phyloP scores from a whole-genome alignment of 2,113 vertebrate genomes.

The Brachypteracias leptosomus region DNA sequence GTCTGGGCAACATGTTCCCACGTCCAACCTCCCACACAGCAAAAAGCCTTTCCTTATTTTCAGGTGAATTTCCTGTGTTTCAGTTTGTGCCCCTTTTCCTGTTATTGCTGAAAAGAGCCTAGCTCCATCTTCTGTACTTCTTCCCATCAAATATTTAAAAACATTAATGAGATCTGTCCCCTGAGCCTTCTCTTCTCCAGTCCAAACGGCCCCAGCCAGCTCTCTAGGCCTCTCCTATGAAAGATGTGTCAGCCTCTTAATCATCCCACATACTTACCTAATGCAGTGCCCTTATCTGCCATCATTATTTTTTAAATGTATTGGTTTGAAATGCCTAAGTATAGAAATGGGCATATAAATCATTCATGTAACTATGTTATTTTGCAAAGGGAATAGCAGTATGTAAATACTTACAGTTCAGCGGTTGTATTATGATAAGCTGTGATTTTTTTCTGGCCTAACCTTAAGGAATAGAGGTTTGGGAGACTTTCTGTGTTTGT shows the following conservation, averaged over 20 bases:
- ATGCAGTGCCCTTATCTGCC: neutral
- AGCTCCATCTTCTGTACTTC: neutral
- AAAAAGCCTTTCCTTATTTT: neutral
- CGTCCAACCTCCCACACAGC: neutral
- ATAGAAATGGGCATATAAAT: neutral
- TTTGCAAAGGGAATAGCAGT: neutral
- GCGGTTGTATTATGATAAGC: neutral
- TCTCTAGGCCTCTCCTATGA: neutral
- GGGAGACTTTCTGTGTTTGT: neutral
- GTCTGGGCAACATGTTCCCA: neutral
- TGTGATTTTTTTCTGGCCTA: neutral
- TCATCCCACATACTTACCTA: neutral
- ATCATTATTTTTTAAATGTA: neutral
- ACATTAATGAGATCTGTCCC: neutral
- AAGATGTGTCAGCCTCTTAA: neutral
- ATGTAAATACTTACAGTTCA: neutral
- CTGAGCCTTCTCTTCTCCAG: neutral
- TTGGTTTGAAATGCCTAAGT: neutral
- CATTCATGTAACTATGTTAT: neutral
- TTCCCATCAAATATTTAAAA: neutral
- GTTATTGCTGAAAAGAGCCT: neutral
- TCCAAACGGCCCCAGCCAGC: neutral
- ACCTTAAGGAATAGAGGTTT: neutral
- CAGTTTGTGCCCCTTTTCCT: neutral
- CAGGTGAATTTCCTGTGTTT: neutral